phyloP scores from a whole-genome alignment of 2,113 vertebrate genomes.

The Mastomys coucha region DNA sequence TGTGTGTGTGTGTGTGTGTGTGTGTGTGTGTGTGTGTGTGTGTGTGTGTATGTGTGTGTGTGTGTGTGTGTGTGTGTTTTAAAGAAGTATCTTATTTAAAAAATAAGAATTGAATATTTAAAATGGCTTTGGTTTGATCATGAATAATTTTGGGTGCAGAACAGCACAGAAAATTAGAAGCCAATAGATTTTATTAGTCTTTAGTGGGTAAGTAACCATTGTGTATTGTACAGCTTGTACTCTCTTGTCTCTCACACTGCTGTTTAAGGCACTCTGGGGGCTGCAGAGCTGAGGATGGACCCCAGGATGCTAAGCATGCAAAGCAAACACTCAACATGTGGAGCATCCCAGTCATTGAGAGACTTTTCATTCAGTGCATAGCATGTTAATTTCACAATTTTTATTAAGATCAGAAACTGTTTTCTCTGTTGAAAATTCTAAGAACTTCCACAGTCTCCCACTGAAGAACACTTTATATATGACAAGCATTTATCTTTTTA shows the following conservation, averaged over 20 bases:
- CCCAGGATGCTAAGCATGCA: background rate
- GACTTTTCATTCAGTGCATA: background rate
- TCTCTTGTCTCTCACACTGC: slow-evolving; percentile 18
- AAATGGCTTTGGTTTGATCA: background rate
- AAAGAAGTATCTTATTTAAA: background rate
- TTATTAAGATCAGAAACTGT: background rate
- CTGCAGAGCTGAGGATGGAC: background rate
- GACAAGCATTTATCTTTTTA: background rate
- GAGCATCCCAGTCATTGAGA: background rate
- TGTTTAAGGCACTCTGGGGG: background rate
- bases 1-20: too few relatives aligned
- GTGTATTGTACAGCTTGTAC: background rate
- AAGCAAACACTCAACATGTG: background rate
- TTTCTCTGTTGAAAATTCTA: background rate
- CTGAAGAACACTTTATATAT: background rate
- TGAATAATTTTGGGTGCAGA: slow-evolving; percentile 22
- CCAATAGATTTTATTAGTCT: background rate
- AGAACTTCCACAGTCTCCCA: background rate
- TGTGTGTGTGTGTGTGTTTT: too few relatives aligned
- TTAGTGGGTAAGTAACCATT: background rate
- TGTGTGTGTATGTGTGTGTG: too few relatives aligned
- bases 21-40: too few relatives aligned
- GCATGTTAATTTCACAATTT: slow-evolving; percentile 9
- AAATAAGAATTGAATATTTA: background rate
- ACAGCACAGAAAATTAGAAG: slow-evolving; percentile 29